A percentile compares a stretch with the other conserved stretches of the same genome.
Conservation (phyloP, 2,113 vertebrate species). For the Crotophaga sulcirostris region DNA sequence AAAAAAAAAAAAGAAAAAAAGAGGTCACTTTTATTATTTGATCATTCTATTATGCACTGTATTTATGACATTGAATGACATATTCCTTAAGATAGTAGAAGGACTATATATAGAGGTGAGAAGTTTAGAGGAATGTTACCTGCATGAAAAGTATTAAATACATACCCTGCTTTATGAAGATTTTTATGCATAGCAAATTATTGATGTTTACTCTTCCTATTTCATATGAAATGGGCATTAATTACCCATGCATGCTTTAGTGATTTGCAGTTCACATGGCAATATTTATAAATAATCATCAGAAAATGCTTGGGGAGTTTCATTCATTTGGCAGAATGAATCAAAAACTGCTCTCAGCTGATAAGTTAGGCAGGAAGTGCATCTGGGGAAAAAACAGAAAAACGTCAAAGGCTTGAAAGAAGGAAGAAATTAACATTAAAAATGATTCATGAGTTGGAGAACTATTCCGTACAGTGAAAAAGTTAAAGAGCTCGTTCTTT, state of each 20-base stretch:
- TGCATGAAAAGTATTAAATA: background rate
- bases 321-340: conserved; percentile 32
- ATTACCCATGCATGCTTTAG: conserved; percentile 5
- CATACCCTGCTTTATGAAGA: background rate
- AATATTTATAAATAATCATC: conserved; percentile 51
- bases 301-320: conserved; percentile 44
- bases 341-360: conserved; percentile 34
- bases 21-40: background rate
- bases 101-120: background rate
- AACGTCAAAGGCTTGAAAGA: background rate
- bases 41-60: background rate
- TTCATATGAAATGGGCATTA: conserved; percentile 24
- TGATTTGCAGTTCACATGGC: conserved; percentile 20
- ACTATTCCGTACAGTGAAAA: background rate
- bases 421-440: conserved; percentile 1
- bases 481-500: background rate
- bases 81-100: background rate
- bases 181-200: background rate
- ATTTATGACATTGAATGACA: background rate
- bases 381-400: background rate
- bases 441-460: background rate
- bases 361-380: conserved; percentile 20
- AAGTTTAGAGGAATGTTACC: background rate
- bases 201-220: conserved; percentile 21
- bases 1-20: no score